phyloP scores from a whole-genome alignment of 2,888 invertebrate genomes.

The Melinaea marsaeus region DNA sequence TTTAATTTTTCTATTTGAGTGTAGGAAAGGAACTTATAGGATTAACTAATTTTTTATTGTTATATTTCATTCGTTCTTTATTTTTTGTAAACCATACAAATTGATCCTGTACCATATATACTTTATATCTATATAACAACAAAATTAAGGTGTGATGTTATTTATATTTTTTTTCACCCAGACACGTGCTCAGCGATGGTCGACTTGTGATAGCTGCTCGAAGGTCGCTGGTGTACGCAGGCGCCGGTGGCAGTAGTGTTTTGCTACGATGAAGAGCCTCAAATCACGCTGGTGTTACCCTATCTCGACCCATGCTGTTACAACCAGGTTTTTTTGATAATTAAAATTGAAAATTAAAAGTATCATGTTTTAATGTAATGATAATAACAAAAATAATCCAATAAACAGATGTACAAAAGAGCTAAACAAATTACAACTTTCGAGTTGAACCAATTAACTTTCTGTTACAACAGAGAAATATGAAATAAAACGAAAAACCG shows the following conservation, averaged over 20 bases:
- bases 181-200: slow-evolving; percentile 64
- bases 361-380: slow-evolving; percentile 15
- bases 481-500: too few species aligned
- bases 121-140: too few species aligned
- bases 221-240: slow-evolving; percentile 63
- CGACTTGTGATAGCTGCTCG: slow-evolving; percentile 64
- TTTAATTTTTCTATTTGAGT: too few species aligned
- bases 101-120: too few species aligned
- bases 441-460: too few species aligned
- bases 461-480: too few species aligned
- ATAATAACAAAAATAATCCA: slow-evolving; percentile 41
- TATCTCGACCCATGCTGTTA: slow-evolving; percentile 64
- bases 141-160: background rate
- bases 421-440: too few species aligned
- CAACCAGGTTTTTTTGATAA: slow-evolving; percentile 55
- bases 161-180: slow-evolving; percentile 31
- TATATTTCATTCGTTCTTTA: too few species aligned
- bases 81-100: too few species aligned
- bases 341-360: background rate
- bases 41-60: too few species aligned
- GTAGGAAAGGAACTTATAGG: too few species aligned
- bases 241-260: slow-evolving; percentile 57
- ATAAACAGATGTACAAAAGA: slow-evolving; percentile 41
- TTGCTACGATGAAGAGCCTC: slow-evolving; percentile 64
- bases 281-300: slow-evolving; percentile 61